A percentile compares a stretch with the other conserved stretches of the same genome.
Evolutionary conservation across 2,888 invertebrate species (phyloP).

Genomic region (Tetragonula carbonaria): DNA sequence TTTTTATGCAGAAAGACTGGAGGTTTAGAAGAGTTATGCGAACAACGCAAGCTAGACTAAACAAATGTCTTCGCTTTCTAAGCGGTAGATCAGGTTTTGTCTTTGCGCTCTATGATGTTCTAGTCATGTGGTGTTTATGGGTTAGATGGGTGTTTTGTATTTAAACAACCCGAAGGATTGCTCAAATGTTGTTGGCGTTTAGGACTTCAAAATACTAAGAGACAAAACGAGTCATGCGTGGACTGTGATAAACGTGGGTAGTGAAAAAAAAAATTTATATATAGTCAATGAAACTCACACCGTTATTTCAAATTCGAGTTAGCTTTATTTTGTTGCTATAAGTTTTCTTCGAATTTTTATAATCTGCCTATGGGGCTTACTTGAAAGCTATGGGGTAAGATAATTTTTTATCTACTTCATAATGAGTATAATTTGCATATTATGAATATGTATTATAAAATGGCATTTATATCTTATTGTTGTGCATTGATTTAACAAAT

Average conservation of each 20-base stretch:
- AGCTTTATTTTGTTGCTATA: slow-evolving; percentile 64
- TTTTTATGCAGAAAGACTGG: slow-evolving; percentile 77
- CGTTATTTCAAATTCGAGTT: slow-evolving; percentile 62
- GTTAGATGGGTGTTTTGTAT: slow-evolving; percentile 70
- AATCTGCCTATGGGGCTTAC: slow-evolving; percentile 74
- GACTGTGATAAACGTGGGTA: slow-evolving; percentile 83
- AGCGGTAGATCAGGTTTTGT: slow-evolving; percentile 65
- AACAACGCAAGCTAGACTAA: slow-evolving; percentile 82
- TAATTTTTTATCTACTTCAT: slow-evolving; percentile 22
- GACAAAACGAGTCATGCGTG: slow-evolving; percentile 83
- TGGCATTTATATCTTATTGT: slow-evolving; percentile 66
- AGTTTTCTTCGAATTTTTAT: slow-evolving; percentile 48
- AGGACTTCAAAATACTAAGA: slow-evolving; percentile 79
- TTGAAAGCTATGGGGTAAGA: slow-evolving; percentile 18
- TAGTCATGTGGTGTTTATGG: slow-evolving; percentile 81
- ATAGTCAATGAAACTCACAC: slow-evolving; percentile 71
- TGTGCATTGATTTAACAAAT: slow-evolving; percentile 62
- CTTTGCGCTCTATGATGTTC: slow-evolving; percentile 78
- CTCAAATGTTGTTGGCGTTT: slow-evolving; percentile 83
- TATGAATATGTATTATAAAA: slow-evolving; percentile 38
- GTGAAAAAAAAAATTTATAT: slow-evolving; percentile 73
- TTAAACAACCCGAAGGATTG: slow-evolving; percentile 79
- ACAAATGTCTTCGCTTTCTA: slow-evolving; percentile 67
- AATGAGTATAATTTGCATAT: slow-evolving; percentile 29
- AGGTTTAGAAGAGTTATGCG: slow-evolving; percentile 80